Evolutionary conservation across 2,797 vertebrate genomes (phyloP).

Genomic region (Anas acuta): DNA sequence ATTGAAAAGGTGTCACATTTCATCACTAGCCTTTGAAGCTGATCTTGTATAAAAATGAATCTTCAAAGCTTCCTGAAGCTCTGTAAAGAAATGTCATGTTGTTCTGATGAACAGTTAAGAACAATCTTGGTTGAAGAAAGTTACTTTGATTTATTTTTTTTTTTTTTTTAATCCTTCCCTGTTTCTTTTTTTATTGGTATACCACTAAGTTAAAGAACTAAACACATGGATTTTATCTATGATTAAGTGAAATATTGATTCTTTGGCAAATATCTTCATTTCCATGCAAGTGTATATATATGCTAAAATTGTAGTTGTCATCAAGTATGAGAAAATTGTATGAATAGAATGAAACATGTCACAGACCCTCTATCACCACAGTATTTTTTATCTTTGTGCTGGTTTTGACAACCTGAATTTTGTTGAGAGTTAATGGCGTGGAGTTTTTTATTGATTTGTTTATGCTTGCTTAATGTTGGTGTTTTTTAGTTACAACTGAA

Average conservation of each 20-base stretch:
- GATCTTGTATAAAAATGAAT: background rate
- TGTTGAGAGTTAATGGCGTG: background rate
- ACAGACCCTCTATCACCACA: background rate
- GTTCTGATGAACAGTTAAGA: background rate
- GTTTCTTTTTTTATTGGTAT: no score
- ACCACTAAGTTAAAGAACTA: background rate
- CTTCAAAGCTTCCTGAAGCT: background rate
- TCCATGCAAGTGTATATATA: background rate
- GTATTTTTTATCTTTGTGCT: background rate
- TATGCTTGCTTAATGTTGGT: background rate
- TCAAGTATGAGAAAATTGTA: background rate
- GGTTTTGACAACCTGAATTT: background rate
- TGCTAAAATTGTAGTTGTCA: background rate
- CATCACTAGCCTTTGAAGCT: background rate
- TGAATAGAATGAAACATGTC: background rate
- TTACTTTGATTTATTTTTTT: background rate
- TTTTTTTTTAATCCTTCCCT: background rate
- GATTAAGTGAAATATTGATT: background rate
- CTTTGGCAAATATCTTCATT: background rate
- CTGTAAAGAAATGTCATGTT: background rate
- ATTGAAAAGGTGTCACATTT: background rate
- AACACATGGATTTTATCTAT: background rate
- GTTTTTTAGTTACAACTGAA: background rate
- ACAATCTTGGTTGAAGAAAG: background rate
- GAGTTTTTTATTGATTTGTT: background rate